Evolutionary conservation across 2,797 vertebrate genomes (phyloP).

Genomic region (Alfaro cultratus): DNA sequence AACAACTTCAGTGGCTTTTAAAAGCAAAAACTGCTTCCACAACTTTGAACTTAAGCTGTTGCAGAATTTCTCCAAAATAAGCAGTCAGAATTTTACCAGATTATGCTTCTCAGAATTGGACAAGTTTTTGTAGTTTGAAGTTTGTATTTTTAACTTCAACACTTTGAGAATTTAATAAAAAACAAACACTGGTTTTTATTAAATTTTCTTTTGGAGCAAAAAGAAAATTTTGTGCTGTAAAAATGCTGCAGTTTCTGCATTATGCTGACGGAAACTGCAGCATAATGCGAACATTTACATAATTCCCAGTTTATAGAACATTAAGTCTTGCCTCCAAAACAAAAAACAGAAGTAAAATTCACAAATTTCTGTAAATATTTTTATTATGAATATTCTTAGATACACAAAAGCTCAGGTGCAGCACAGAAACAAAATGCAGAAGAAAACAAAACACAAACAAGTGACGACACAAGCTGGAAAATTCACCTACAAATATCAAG

Average conservation of each 20-base stretch:
- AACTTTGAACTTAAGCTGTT: not conserved
- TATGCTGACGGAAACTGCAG: not conserved
- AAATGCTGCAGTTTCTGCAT: not conserved
- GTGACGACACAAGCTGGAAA: constrained; percentile 48
- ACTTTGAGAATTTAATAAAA: not conserved
- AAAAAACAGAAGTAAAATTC: not conserved
- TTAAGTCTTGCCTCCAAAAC: not conserved
- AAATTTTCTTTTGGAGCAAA: not conserved
- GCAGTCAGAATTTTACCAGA: not conserved
- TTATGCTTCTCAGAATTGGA: not conserved
- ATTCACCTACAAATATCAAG: constrained; percentile 48
- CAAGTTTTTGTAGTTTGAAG: not conserved
- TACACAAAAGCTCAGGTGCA: constrained; percentile 62
- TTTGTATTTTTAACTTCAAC: not conserved
- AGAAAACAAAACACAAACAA: constrained; percentile 33
- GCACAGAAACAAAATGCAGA: constrained; percentile 44
- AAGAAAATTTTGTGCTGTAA: not conserved
- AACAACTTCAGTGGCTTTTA: not conserved
- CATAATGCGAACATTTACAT: not conserved
- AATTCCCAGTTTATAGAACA: not conserved
- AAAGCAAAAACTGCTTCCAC: not conserved
- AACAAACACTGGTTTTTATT: not conserved
- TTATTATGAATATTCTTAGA: constrained; percentile 77
- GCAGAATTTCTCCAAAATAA: not conserved
- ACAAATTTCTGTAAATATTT: constrained; percentile 70